Evolutionary conservation across 2,797 vertebrate genomes (phyloP), one percentile per base, ranked within the genome.

Genomic region (Avahi laniger): DNA sequence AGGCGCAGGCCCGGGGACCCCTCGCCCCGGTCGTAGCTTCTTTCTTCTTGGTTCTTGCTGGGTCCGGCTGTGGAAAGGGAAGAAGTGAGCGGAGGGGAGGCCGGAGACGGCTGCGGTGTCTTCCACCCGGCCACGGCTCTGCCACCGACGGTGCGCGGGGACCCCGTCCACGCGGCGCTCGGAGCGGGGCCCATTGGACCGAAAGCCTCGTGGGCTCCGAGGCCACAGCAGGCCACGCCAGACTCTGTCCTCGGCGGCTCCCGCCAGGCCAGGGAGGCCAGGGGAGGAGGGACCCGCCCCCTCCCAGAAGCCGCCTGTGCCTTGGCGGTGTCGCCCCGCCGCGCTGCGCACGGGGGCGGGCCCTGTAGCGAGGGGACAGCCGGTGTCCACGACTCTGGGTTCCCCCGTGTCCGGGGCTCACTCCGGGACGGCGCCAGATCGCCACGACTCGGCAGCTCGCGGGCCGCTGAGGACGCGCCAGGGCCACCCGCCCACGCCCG

Each of bases 61-160:
- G 59, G 41, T 70, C 72, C 96, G 96, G 48, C 96, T 95, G 93
- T 93, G 95, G 97, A 95, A 98, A 96, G 97, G 94, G 94, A 97
- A 33, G 6, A 41, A 54, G n/a, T 1, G 15, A 33, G 13, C 20
- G 33, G 28, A 5, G 35, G 30, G 33, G 18, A 9, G 48, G 38
- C 41, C 9, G 28, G 28, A 5, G 72, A 26, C 6, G 61, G 14
- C 5, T 33, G 54, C 15, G 30, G 61, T 14, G 30, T 15, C 14
- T 12, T 14, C 52, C 52, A 52, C 52, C 50, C 52, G 6, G 43
- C 9, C 15, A 75, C 30, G 10, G 72, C 43, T n/a, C 9, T 20
- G 43, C 3, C 43, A 20, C 15, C 4, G 54, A 57, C 22, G 2
- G 30, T n/a, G 61, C 6, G 33, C 61, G 2, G 30, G 30, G 30